A percentile compares a stretch with the other conserved stretches of the same genome.
Evolutionary conservation across 1,140 invertebrate species (phyloP).

Genomic region (Neotoxoptera formosana): DNA sequence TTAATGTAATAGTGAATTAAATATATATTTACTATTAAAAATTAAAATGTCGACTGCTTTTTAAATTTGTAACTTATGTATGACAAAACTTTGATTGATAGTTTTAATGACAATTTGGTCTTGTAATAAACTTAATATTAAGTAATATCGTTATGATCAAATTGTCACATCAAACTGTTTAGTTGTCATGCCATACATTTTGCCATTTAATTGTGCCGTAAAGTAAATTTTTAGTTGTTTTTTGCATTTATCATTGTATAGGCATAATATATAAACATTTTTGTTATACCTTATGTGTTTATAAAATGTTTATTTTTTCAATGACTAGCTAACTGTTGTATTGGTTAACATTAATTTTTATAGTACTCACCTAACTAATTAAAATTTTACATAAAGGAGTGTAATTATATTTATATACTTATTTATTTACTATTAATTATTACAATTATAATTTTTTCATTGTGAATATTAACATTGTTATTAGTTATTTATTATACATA

Average conservation of each 20-base stretch:
- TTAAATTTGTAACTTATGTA: background rate
- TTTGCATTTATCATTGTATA: background rate
- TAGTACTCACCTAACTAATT: constrained; percentile 43
- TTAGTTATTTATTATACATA: constrained; percentile 44
- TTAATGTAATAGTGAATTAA: background rate
- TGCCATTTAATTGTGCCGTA: background rate
- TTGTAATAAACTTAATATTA: background rate
- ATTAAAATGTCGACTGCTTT: background rate
- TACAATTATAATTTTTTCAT: constrained; percentile 35
- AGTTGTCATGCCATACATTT: background rate
- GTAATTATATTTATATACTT: constrained; percentile 14
- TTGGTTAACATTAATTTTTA: background rate
- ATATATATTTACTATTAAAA: constrained; percentile 10
- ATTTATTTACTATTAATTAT: constrained; percentile 27
- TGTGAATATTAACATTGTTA: constrained; percentile 52
- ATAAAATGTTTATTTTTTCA: constrained; percentile 7
- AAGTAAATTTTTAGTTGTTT: background rate
- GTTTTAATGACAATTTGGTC: background rate
- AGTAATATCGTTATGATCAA: background rate
- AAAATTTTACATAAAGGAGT: background rate
- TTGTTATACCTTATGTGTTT: background rate
- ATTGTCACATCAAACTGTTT: background rate
- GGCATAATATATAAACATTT: background rate
- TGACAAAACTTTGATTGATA: background rate
- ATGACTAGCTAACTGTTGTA: background rate